Percentiles rank a stretch among this genome's conserved stretches.
These are phyloP conservation scores for Nasalis larvatus DNA, from an alignment of 2,113 vertebrate genomes.

Conservation along the genomic window DNA sequence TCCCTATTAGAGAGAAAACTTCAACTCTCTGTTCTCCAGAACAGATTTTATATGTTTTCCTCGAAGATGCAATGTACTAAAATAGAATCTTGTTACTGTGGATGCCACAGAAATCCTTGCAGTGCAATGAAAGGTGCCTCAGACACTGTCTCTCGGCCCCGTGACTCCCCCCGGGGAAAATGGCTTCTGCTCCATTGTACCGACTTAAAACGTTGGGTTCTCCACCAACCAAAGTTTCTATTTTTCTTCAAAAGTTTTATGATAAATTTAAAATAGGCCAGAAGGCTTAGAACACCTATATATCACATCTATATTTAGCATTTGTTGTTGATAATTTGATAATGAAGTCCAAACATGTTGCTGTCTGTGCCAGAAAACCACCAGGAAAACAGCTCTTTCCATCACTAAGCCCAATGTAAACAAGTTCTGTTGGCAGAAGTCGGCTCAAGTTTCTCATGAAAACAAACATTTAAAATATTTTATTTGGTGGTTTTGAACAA, in stretches of 20 bases:
- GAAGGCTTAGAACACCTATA: background rate
- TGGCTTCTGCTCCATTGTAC: fast-evolving
- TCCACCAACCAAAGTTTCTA: background rate
- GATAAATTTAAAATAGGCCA: background rate
- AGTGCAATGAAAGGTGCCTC: fast-evolving
- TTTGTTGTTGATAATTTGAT: background rate
- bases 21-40: background rate
- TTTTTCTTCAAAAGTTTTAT: background rate
- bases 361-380: background rate
- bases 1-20: background rate
- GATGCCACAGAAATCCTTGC: fast-evolving
- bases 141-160: fast-evolving
- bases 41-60: fast-evolving
- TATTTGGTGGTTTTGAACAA: background rate
- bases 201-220: fast-evolving
- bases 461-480: background rate
- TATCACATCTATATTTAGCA: background rate
- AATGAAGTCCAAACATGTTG: background rate
- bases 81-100: background rate
- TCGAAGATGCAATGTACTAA: fast-evolving
- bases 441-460: background rate
- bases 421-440: background rate
- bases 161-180: fast-evolving
- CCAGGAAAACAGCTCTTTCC: too few species aligned
- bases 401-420: too few species aligned